Evolutionary conservation across 1,140 invertebrate species (phyloP).

Genomic region (Pseudachorutes palmiensis): DNA sequence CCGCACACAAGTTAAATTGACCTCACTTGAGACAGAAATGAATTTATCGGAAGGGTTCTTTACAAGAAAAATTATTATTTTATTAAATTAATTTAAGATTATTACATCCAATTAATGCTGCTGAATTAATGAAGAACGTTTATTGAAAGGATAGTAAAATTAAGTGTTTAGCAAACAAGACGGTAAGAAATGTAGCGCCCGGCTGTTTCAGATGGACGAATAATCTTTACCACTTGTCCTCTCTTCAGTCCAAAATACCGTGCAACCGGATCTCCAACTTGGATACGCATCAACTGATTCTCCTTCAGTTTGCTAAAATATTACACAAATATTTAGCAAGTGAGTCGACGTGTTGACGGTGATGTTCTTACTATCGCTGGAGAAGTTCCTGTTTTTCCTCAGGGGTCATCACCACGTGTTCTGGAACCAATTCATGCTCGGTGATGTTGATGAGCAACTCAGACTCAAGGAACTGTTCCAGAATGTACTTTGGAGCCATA

Average conservation of each 20-base stretch:
- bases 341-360: background rate
- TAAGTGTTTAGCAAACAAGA: constrained; percentile 68
- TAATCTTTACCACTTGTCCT: constrained; percentile 97
- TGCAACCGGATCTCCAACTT: constrained; percentile 94
- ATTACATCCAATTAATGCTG: too few species aligned
- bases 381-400: constrained; percentile 96
- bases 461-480: constrained; percentile 97
- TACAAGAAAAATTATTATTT: too few species aligned
- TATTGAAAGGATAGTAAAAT: too few species aligned
- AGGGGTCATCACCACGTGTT: constrained; percentile 94
- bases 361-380: constrained; percentile 73
- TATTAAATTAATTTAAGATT: too few species aligned
- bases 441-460: constrained; percentile 98
- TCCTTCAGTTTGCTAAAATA: constrained; percentile 83
- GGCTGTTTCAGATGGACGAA: constrained; percentile 93
- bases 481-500: constrained; percentile 98
- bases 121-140: too few species aligned
- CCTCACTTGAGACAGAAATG: too few species aligned
- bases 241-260: constrained; percentile 94
- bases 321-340: constrained; percentile 26
- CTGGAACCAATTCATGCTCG: constrained; percentile 96
- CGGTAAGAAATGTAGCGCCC: constrained; percentile 97
- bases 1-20: too few species aligned
- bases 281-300: constrained; percentile 97
- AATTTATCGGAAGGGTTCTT: too few species aligned